phyloP scores from a whole-genome alignment of 2,888 invertebrate genomes.

The Sphaerophoria rueppellii region DNA sequence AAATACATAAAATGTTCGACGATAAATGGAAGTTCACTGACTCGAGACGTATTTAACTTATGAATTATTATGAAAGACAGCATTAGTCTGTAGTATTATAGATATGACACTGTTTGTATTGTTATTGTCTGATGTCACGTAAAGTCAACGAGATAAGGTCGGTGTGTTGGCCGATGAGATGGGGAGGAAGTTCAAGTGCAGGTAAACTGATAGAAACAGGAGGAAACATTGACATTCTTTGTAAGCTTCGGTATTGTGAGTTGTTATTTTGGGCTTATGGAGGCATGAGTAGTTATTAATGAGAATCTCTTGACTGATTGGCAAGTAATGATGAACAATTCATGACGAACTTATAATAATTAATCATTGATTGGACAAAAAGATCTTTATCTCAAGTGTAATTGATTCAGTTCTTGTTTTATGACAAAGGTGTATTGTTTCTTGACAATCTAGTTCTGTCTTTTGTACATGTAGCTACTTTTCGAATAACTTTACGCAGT shows the following conservation, averaged over 20 bases:
- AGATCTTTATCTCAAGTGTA: no score
- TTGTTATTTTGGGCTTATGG: neutral
- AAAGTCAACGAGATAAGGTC: conserved; percentile 44
- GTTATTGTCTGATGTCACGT: conserved; percentile 49
- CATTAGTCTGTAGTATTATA: conserved; percentile 18
- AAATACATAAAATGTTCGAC: neutral
- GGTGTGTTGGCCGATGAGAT: neutral
- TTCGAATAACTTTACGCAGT: no score
- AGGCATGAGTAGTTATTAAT: no score
- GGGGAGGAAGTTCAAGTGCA: neutral
- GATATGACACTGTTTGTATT: conserved; percentile 24
- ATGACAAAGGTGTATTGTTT: no score
- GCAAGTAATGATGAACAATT: no score
- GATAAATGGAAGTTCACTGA: conserved; percentile 11
- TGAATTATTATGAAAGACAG: conserved; percentile 9
- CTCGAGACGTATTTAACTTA: conserved; percentile 20
- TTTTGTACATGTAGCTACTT: no score
- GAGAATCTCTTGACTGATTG: no score
- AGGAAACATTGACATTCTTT: neutral
- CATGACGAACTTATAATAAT: no score
- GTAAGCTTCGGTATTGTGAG: neutral
- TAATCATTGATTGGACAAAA: no score
- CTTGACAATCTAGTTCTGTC: no score
- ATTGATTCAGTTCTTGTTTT: no score
- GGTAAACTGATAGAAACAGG: neutral